Base-by-base conservation (phyloP, 2,888 invertebrate genomes). In the Byasa hedistus region DNA sequence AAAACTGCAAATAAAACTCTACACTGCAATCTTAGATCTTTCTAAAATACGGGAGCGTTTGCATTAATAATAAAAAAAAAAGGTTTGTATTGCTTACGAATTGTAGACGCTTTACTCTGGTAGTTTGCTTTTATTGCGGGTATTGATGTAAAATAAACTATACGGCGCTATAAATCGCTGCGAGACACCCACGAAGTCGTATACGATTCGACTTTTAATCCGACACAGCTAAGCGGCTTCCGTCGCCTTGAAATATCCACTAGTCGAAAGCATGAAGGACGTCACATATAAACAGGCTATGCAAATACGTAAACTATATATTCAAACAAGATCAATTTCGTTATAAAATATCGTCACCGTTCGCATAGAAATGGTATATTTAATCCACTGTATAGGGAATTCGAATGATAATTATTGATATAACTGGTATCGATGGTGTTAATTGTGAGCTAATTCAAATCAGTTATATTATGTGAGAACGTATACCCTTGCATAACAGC, bases 181-280 rank as follows among this genome's bases (percentile, higher is more conserved):
- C 68, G 78, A 85, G 84, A 89, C 91, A 89, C 89, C 89, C 89
- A 82, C 78, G 87, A 75, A 72, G 75, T 72, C 76, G 21, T 76
- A 74, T 78, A 73, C 71, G 70, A 71, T 71, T 71, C 69, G 75
- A 73, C 65, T 73, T 76, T 69, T 81, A 81, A 83, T 81, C 82
- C 79, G 73, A 71, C 69, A 73, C 76, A 76, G 77, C 77, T 81
- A 81, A 85, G 73, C 76, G 76, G 81, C 76, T 81, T 76, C 79
- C 77, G 80, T 83, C 81, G 74, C 72, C 76, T 76, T 75, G 77
- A 78, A 78, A 77, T 57, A 23, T 76, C 76, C 75, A 75, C 76
- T 74, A 75, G 78, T 77, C 73, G 70, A 61, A 57, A 61, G 61
- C 52, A 12, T 36, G 51, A 32, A 48, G 51, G 52, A 51, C 52